Evolutionary conservation across 2,797 vertebrate genomes (phyloP).

Genomic region (Enteromius radiatus): DNA sequence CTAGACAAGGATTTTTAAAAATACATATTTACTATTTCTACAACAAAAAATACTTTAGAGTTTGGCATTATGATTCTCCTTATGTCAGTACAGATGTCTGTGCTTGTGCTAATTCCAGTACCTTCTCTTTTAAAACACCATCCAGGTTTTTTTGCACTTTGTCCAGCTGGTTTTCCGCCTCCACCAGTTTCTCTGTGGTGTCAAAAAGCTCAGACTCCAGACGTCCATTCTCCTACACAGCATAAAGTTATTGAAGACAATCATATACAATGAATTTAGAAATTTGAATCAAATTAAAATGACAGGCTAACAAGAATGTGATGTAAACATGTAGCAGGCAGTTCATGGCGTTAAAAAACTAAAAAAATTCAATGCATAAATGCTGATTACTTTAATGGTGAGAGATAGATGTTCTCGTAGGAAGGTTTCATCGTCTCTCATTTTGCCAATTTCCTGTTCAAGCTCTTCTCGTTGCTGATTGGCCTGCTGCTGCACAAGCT

Average conservation of each 20-base stretch:
- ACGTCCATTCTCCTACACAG: constrained; percentile 87
- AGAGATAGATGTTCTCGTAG: constrained; percentile 88
- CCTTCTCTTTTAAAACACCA: constrained; percentile 89
- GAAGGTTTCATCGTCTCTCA: constrained; percentile 86
- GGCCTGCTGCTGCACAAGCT: constrained; percentile 89
- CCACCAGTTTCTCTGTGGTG: constrained; percentile 81
- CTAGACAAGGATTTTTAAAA: neutral
- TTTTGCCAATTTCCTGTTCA: constrained; percentile 86
- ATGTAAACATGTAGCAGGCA: neutral
- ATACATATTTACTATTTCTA: neutral
- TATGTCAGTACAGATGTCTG: neutral
- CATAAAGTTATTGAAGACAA: constrained; percentile 19
- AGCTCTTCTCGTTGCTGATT: constrained; percentile 84
- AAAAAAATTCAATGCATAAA: neutral
- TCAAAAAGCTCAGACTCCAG: constrained; percentile 90
- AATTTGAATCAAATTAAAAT: neutral
- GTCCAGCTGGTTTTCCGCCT: constrained; percentile 80
- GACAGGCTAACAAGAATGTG: neutral
- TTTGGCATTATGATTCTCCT: neutral
- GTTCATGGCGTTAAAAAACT: neutral
- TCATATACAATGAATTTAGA: neutral
- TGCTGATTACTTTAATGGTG: constrained; percentile 84
- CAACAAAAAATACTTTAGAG: neutral
- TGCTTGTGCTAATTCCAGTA: constrained; percentile 57
- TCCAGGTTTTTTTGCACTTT: constrained; percentile 91